These are phyloP conservation scores for Axea sp. DNA, from an alignment of 2,888 invertebrate genomes.

Conservation along the genomic window DNA sequence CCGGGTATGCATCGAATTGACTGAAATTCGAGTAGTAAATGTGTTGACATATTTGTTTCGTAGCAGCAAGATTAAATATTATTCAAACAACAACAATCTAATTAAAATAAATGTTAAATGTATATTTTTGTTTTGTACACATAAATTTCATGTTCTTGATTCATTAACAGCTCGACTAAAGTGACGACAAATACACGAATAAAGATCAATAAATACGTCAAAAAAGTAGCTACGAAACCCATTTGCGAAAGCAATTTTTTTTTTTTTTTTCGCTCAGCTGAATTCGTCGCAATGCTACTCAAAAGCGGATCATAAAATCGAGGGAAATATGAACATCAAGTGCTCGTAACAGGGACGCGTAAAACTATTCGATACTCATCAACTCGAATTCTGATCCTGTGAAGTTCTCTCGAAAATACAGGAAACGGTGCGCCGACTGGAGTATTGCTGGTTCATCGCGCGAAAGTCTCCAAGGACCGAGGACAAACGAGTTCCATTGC, in stretches of 20 bases:
- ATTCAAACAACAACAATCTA: too few species aligned
- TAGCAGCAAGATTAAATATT: too few species aligned
- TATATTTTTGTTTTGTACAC: too few species aligned
- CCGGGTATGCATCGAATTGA: too few species aligned
- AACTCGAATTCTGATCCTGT: conserved; percentile 16
- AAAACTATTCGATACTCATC: conserved; percentile 42
- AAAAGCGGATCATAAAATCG: conserved; percentile 9
- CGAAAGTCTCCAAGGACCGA: conserved; percentile 30
- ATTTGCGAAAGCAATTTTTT: conserved; percentile 7
- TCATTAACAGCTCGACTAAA: too few species aligned
- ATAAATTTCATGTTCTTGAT: too few species aligned
- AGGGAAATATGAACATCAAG: conserved; percentile 29
- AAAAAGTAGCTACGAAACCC: too few species aligned
- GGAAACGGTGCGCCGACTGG: conserved; percentile 28
- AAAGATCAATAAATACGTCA: too few species aligned
- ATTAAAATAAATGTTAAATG: too few species aligned
- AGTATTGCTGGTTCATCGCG: conserved; percentile 25
- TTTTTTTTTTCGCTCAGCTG: conserved; percentile 3
- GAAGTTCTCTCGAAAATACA: conserved; percentile 35
- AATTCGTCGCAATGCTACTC: conserved; percentile 1
- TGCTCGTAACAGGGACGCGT: conserved; percentile 7
- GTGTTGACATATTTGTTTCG: too few species aligned
- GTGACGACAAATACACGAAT: too few species aligned
- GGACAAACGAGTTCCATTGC: conserved; percentile 48
- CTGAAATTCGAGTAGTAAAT: too few species aligned